These are phyloP conservation scores for Limnephilus rhombicus DNA, from an alignment of 2,888 invertebrate genomes.

Conservation along the genomic window DNA sequence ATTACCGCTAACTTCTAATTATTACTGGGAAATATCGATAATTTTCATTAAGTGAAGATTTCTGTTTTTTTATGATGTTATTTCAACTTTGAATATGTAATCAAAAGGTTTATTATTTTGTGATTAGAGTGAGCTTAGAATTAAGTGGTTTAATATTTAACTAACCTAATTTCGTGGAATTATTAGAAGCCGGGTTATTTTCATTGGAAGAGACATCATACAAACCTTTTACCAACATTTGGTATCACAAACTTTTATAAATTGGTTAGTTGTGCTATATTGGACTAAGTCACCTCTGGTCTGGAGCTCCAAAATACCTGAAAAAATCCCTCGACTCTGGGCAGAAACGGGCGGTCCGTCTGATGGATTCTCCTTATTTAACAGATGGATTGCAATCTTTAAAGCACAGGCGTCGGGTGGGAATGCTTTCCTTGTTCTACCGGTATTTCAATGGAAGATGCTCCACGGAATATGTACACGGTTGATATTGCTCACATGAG, in stretches of 20 bases:
- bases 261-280: not conserved
- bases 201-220: not conserved
- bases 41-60: not conserved
- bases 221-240: not conserved
- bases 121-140: not conserved
- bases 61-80: not conserved
- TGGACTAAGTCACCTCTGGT: too few relatives aligned
- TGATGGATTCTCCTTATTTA: too few relatives aligned
- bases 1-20: not conserved
- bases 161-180: not conserved
- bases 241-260: not conserved
- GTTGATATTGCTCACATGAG: too few relatives aligned
- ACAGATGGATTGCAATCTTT: too few relatives aligned
- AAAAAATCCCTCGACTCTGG: too few relatives aligned
- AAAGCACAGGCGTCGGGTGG: too few relatives aligned
- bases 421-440: too few relatives aligned
- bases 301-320: too few relatives aligned
- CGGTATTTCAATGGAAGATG: too few relatives aligned
- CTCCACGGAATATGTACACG: too few relatives aligned
- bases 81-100: not conserved
- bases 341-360: too few relatives aligned
- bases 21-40: not conserved
- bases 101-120: not conserved
- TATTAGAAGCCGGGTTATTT: not conserved
- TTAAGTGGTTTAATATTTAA: not conserved